Conservation (phyloP, 1,140 invertebrate genomes). For the Megalopta genalis region DNA sequence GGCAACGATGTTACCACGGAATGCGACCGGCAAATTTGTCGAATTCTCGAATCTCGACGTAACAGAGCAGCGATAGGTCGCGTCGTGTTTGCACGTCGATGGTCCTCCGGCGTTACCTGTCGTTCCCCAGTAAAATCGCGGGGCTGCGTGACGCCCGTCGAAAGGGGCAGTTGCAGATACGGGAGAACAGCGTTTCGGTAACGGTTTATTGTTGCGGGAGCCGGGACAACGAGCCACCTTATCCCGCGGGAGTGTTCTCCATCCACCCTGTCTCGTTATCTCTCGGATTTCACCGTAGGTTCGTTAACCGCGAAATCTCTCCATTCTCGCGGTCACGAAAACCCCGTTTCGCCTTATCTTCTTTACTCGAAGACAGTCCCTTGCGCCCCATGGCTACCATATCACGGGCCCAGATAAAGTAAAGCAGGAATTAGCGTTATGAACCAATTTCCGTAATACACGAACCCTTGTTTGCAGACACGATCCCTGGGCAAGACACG, state of each 20-base stretch:
- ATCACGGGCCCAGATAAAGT: conserved; percentile 8
- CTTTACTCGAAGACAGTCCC: conserved; percentile 8
- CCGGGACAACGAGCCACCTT: conserved; percentile 45
- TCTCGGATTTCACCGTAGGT: conserved; percentile 63
- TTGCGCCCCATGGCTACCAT: no score
- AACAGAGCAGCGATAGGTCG: not conserved
- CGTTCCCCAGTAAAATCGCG: not conserved
- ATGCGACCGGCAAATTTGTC: conserved; percentile 21
- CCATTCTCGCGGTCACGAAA: conserved; percentile 50
- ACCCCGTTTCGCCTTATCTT: conserved; percentile 55
- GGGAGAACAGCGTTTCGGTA: conserved; percentile 25
- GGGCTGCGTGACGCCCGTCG: conserved; percentile 25
- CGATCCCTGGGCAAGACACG: no score
- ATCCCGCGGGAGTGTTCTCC: conserved; percentile 62
- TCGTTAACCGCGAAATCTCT: conserved; percentile 66
- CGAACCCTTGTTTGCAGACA: not conserved
- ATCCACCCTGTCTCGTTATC: conserved; percentile 68
- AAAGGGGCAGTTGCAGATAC: conserved; percentile 17
- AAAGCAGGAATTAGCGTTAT: conserved; percentile 24
- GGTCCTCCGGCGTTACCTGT: not conserved
- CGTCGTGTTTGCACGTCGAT: not conserved
- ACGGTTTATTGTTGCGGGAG: conserved; percentile 50
- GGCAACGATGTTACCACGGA: not conserved
- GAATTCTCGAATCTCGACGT: conserved; percentile 33
- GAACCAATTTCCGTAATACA: conserved; percentile 14